These are phyloP conservation scores for Cheilosia impressa DNA, from an alignment of 2,888 invertebrate species.

Conservation along the genomic window DNA sequence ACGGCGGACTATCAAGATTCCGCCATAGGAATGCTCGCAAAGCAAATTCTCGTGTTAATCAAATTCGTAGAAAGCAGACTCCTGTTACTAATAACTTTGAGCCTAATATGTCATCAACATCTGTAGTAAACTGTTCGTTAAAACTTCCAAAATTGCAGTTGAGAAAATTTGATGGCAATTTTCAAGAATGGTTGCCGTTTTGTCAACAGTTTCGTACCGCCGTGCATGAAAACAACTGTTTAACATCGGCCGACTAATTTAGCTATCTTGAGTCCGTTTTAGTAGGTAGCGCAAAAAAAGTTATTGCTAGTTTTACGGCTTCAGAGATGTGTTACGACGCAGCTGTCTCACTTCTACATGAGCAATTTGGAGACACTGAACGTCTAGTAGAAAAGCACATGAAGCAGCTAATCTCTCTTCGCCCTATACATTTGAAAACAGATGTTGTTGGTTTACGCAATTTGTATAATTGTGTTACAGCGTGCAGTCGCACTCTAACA, in stretches of 20 bases:
- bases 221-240: conserved; percentile 35
- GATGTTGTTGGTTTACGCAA: conserved; percentile 29
- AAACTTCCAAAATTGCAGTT: conserved; percentile 18
- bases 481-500: conserved; percentile 33
- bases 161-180: conserved; percentile 33
- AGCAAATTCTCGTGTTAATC: background rate
- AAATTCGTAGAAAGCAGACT: too few species aligned
- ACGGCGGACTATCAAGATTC: conserved; percentile 39
- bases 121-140: background rate
- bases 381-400: conserved; percentile 29
- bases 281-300: conserved; percentile 41
- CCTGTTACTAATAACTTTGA: too few species aligned
- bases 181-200: conserved; percentile 51
- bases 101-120: background rate
- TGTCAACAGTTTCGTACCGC: conserved; percentile 44
- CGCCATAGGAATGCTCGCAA: conserved; percentile 31
- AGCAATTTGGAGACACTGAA: conserved; percentile 39
- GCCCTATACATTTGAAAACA: conserved; percentile 26
- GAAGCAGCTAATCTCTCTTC: conserved; percentile 46
- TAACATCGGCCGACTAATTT: conserved; percentile 42
- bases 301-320: conserved; percentile 27
- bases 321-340: conserved; percentile 42
- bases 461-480: conserved; percentile 33
- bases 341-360: conserved; percentile 48
- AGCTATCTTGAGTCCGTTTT: conserved; percentile 55